These are phyloP conservation scores for Laticauda colubrina DNA, from an alignment of 2,113 vertebrate genomes.

Conservation along the genomic window DNA sequence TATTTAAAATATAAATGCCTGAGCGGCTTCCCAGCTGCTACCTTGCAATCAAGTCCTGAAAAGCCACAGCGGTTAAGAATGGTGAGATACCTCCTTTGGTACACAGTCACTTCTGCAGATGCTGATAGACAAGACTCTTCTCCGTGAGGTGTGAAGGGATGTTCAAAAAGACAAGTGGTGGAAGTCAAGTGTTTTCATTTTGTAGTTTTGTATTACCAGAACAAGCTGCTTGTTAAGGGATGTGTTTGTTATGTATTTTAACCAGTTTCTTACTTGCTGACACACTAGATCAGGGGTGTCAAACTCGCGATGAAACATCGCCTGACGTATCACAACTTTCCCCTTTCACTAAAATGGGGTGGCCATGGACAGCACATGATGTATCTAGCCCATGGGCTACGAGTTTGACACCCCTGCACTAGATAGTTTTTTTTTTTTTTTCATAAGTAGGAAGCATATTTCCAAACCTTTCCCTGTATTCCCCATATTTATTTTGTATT, in stretches of 20 bases:
- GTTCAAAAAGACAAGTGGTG: neutral
- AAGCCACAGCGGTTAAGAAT: neutral
- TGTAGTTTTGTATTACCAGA: neutral
- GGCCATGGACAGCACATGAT: no score
- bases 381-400: no score
- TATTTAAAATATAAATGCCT: neutral
- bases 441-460: neutral
- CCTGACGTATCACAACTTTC: no score
- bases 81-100: neutral
- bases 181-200: neutral
- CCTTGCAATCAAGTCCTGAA: slow-evolving; percentile 1
- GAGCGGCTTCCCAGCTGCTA: neutral
- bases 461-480: neutral
- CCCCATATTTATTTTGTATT: neutral
- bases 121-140: neutral
- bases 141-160: neutral
- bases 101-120: neutral
- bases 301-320: no score
- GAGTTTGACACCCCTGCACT: no score
- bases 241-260: neutral
- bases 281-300: neutral
- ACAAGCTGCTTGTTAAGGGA: neutral
- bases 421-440: neutral
- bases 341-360: no score
- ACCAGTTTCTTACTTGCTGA: neutral